Percentiles rank a stretch among this genome's conserved stretches.
phyloP scores from a whole-genome alignment of 2,113 vertebrate species.

The Salvator merianae region DNA sequence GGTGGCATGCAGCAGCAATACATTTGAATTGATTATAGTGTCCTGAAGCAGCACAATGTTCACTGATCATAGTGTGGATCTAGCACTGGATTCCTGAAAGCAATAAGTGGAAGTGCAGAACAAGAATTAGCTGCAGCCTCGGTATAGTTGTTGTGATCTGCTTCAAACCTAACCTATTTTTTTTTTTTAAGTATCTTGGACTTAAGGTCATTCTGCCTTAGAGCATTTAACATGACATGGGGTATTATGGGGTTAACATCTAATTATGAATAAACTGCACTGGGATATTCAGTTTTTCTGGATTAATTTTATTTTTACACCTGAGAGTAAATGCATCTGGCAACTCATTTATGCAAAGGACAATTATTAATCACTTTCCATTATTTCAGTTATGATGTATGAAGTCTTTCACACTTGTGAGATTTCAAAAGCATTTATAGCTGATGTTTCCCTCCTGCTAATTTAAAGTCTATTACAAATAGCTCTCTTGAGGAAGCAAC shows the following conservation, averaged over 20 bases:
- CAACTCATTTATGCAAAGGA: constrained; percentile 72
- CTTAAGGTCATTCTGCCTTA: background rate
- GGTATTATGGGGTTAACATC: constrained; percentile 5
- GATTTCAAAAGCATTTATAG: constrained; percentile 70
- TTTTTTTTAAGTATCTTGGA: background rate
- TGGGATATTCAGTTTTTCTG: constrained; percentile 23
- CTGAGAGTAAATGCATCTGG: constrained; percentile 69
- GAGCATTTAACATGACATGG: background rate
- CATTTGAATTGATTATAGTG: background rate
- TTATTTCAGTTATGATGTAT: constrained; percentile 74
- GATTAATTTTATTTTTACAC: constrained; percentile 35
- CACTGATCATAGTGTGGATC: background rate
- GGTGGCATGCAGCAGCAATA: background rate
- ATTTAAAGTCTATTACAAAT: constrained; percentile 75
- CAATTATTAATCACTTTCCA: constrained; percentile 73
- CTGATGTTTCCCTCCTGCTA: constrained; percentile 66
- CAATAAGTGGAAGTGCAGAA: background rate
- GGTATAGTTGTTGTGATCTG: background rate
- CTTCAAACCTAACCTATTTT: background rate
- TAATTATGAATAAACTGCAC: background rate
- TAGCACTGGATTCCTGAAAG: background rate
- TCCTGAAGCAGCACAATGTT: background rate
- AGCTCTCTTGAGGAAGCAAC: constrained; percentile 67
- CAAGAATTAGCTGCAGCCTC: background rate
- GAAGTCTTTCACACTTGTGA: constrained; percentile 73